Evolutionary conservation across 2,113 vertebrate genomes (phyloP).

Genomic region (Aldabrachelys gigantea): DNA sequence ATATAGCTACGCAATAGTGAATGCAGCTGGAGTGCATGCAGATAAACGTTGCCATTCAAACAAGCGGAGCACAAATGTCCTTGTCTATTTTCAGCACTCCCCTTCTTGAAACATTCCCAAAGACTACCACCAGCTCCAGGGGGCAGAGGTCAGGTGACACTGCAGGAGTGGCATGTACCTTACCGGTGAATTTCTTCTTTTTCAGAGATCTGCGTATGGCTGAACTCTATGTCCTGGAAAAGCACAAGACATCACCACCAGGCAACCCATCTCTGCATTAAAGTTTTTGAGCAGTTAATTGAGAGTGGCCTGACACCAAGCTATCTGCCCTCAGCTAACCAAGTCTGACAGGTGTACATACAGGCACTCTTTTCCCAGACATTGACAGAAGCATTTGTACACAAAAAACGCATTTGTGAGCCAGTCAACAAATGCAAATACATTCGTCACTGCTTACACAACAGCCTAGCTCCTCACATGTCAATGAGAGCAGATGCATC

Average conservation of each 20-base stretch:
- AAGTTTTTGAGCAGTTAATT: not conserved
- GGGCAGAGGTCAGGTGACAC: not conserved
- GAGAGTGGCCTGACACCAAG: not conserved
- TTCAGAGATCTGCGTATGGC: not conserved
- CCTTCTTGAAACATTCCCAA: not conserved
- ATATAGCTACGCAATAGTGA: not conserved
- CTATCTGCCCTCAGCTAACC: not conserved
- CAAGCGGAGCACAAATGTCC: accelerated
- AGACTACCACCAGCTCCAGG: no score
- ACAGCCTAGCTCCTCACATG: not conserved
- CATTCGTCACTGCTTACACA: not conserved
- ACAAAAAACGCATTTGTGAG: not conserved
- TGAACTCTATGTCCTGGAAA: no score
- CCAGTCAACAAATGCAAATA: conserved; percentile 6
- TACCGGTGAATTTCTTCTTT: not conserved
- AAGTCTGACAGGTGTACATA: not conserved
- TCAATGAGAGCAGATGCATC: not conserved
- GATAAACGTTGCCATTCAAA: not conserved
- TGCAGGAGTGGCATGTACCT: no score
- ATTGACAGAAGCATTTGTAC: not conserved
- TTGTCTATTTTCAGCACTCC: not conserved
- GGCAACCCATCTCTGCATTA: not conserved
- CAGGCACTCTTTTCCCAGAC: accelerated
- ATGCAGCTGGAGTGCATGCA: not conserved
- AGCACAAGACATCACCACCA: not conserved